These are phyloP conservation scores for Bombus affinis DNA, from an alignment of 1,140 invertebrate species.

Conservation along the genomic window DNA sequence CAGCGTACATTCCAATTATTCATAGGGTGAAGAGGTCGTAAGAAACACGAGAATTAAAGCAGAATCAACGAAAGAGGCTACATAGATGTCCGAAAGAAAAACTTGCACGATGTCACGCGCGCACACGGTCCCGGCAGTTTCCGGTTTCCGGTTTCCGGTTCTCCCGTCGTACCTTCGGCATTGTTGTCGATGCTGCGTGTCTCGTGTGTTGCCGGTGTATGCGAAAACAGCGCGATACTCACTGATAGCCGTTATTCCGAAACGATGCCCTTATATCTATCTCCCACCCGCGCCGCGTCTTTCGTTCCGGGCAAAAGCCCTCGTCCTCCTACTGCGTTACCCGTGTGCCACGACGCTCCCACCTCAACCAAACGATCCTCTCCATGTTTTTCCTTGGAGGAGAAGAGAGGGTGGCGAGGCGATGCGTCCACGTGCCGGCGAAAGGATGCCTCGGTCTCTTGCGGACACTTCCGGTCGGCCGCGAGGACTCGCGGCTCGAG, in stretches of 20 bases:
- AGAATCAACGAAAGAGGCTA: neutral
- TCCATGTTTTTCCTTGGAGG: neutral
- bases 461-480: conserved; percentile 25
- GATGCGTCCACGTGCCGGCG: conserved; percentile 44
- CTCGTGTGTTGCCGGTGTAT: conserved; percentile 44
- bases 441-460: conserved; percentile 28
- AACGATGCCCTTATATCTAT: conserved; percentile 81
- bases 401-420: conserved; percentile 8
- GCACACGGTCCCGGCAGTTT: conserved; percentile 1
- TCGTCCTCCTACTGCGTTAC: conserved; percentile 41
- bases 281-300: conserved; percentile 75
- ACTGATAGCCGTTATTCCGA: conserved; percentile 82
- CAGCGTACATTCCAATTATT: neutral
- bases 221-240: conserved; percentile 70
- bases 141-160: neutral
- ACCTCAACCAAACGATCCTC: neutral
- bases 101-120: neutral
- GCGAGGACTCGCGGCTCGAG: neutral
- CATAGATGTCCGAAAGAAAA: neutral
- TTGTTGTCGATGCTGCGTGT: conserved; percentile 58
- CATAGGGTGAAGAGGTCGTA: neutral
- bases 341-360: neutral
- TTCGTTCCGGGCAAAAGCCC: conserved; percentile 69
- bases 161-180: conserved; percentile 73
- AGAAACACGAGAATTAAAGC: neutral